A percentile compares a stretch with the other conserved stretches of the same genome.
phyloP scores from a whole-genome alignment of 2,888 invertebrate species.

The Amblyteles armatorius region DNA sequence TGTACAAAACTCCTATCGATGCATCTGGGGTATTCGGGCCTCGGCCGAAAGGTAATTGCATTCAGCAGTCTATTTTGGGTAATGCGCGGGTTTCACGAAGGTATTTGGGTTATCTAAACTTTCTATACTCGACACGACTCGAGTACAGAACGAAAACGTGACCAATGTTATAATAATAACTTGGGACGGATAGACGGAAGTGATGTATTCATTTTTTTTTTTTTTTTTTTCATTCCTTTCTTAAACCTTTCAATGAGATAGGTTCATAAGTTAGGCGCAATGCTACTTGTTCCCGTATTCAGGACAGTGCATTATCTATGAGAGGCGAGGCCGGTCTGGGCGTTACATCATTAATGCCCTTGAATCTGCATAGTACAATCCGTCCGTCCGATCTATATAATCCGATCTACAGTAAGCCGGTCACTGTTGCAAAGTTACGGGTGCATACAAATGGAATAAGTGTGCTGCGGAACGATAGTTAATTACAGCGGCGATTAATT shows the following conservation, averaged over 20 bases:
- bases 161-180: constrained; percentile 10
- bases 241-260: not conserved
- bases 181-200: not conserved
- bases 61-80: constrained; percentile 7
- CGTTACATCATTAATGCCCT: constrained; percentile 35
- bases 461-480: constrained; percentile 3
- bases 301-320: constrained; percentile 17
- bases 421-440: constrained; percentile 17
- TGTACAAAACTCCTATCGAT: constrained; percentile 3
- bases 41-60: not conserved
- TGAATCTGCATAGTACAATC: constrained; percentile 9
- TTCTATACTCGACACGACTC: constrained; percentile 22
- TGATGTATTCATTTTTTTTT: not conserved
- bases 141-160: constrained; percentile 30
- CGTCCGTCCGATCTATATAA: not conserved
- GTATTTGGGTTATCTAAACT: constrained; percentile 52
- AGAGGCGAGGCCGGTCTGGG: not conserved
- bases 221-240: not conserved
- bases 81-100: constrained; percentile 6
- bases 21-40: constrained; percentile 9
- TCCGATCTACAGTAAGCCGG: constrained; percentile 18
- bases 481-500: not conserved
- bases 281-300: constrained; percentile 22
- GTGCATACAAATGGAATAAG: constrained; percentile 4
- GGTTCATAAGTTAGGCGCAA: not conserved